phyloP scores from a whole-genome alignment of 2,888 invertebrate species.

The Carterocephalus palaemon region DNA sequence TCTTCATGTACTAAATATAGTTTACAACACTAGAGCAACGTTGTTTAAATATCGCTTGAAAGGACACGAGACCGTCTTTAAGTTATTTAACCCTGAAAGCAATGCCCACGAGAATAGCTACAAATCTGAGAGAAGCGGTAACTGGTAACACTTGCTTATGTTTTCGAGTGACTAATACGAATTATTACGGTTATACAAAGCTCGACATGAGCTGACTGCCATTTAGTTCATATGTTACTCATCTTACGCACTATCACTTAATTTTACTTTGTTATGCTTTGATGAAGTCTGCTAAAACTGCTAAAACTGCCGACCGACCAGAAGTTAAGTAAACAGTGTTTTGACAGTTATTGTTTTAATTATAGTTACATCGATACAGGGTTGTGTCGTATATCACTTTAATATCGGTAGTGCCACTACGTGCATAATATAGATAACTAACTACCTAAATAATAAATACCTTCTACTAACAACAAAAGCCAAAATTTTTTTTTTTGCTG shows the following conservation, averaged over 20 bases:
- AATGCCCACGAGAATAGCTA: constrained; percentile 60
- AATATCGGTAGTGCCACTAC: too few species aligned
- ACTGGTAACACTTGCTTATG: constrained; percentile 51
- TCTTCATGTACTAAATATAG: constrained; percentile 55
- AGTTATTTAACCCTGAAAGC: constrained; percentile 76
- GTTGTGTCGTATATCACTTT: too few species aligned
- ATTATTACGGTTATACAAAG: constrained; percentile 43
- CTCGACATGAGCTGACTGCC: constrained; percentile 13
- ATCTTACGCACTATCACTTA: constrained; percentile 17
- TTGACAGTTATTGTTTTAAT: not conserved
- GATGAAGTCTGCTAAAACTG: constrained; percentile 3
- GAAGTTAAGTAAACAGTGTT: constrained; percentile 1
- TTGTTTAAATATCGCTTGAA: constrained; percentile 51
- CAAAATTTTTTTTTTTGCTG: too few species aligned
- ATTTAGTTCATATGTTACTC: constrained; percentile 18
- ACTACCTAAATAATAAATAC: too few species aligned
- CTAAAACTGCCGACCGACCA: too few species aligned
- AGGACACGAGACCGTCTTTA: constrained; percentile 52
- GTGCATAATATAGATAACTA: too few species aligned
- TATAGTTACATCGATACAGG: too few species aligned
- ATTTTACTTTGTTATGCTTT: constrained; percentile 13
- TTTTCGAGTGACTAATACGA: constrained; percentile 50
- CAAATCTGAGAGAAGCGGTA: constrained; percentile 52
- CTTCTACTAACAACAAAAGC: too few species aligned
- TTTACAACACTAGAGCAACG: constrained; percentile 39